phyloP scores from a whole-genome alignment of 2,797 vertebrate genomes.

The Gallinago stenura region DNA sequence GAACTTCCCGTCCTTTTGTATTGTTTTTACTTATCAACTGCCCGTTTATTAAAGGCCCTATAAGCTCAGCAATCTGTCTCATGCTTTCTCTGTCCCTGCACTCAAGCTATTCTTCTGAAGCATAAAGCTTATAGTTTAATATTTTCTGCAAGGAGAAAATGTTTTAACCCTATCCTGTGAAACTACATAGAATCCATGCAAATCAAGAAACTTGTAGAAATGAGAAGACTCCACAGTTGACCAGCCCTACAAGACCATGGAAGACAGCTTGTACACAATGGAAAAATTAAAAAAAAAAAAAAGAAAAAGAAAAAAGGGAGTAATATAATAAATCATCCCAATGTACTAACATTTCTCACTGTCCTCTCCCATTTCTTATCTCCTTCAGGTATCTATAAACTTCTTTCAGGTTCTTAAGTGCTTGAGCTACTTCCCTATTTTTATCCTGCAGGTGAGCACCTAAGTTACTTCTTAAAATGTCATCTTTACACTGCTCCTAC shows the following conservation, averaged over 20 bases:
- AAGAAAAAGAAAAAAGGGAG: background rate
- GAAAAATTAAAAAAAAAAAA: background rate
- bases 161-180: slow-evolving; percentile 16
- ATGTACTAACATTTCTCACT: background rate
- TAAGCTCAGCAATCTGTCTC: slow-evolving; percentile 59
- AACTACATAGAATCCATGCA: background rate
- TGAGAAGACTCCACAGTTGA: background rate
- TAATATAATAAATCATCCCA: background rate
- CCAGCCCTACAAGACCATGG: background rate
- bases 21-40: slow-evolving; percentile 78
- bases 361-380: background rate
- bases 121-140: slow-evolving; percentile 56
- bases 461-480: background rate
- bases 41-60: slow-evolving; percentile 76
- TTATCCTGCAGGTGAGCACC: background rate
- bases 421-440: background rate
- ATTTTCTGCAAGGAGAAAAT: background rate
- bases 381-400: background rate
- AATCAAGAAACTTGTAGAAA: background rate
- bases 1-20: slow-evolving; percentile 74
- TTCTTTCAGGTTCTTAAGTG: background rate
- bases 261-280: background rate
- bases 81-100: slow-evolving; percentile 26
- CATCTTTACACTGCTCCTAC: background rate
- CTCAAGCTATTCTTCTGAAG: slow-evolving; percentile 62